These are phyloP conservation scores for Geophilus truncorum DNA, from an alignment of 2,888 invertebrate species.

Conservation along the genomic window DNA sequence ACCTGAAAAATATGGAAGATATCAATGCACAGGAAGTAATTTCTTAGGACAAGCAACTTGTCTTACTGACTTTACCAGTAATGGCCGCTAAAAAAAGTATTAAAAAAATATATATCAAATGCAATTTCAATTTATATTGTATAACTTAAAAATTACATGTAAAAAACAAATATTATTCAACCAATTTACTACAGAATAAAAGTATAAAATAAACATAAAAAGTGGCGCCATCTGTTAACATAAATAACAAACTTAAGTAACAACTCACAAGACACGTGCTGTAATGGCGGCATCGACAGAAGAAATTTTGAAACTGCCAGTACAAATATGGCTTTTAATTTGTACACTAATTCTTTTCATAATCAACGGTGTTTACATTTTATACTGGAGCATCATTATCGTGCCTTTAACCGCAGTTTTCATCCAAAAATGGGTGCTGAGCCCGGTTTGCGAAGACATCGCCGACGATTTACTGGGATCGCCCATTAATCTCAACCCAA, in stretches of 20 bases:
- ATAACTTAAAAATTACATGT: no score
- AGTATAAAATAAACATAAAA: no score
- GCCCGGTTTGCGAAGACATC: not conserved
- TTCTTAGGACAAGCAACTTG: not conserved
- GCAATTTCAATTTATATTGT: no score
- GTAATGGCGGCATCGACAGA: not conserved
- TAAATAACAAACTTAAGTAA: no score
- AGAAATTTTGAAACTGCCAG: constrained; percentile 25
- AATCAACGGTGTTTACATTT: not conserved
- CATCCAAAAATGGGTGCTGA: constrained; percentile 13
- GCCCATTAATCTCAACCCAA: not conserved
- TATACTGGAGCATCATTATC: not conserved
- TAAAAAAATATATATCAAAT: no score
- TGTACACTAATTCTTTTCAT: not conserved
- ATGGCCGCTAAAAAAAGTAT: no score
- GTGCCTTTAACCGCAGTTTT: not conserved
- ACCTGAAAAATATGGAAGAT: not conserved
- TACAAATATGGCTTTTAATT: not conserved
- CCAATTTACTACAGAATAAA: no score
- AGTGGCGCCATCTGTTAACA: no score
- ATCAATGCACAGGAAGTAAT: not conserved
- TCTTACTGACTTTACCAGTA: not conserved
- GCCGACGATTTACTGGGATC: constrained; percentile 29
- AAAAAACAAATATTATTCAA: no score
- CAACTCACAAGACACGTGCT: no score